Evolutionary conservation across 2,797 vertebrate species (phyloP), one percentile per base, ranked within the genome.

Genomic region (Silurus aristotelis): DNA sequence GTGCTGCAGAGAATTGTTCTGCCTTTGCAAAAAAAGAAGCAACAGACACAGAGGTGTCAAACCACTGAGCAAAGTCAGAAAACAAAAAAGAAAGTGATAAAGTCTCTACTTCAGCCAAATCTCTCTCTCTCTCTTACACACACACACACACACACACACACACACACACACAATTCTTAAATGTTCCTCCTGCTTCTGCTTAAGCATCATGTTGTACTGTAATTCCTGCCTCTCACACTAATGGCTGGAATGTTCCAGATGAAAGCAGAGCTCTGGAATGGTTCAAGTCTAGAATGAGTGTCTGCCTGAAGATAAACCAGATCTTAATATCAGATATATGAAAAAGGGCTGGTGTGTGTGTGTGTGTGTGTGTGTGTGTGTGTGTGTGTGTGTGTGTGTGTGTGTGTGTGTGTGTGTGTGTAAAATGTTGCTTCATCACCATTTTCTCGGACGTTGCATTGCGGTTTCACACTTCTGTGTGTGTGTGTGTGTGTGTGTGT

Each of bases 41-140:
- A 73, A 15, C 22, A 25, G 46, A 73, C 73, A 55, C 64, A 43
- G 70, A 86, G 84, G 87, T 85, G 89, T 89, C 73, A 88, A 89
- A 89, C 78, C 87, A 87, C 84, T 56, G 80, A 12, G 8, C 68
- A 88, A 63, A 85, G 68, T 82, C 87, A 85, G 31, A 83, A 38
- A 52, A 55, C 22, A 71, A 19, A 46, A 58, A 56, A 84, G 46
- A 46, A n/a, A 52, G 72, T 80, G 73, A 14, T 20, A 61, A 87
- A 82, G 38, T 67, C 31, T 81, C 6, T 15, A 73, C 79, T 60
- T 70, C 70, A 82, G 22, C 2, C 31, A 56, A 70, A 79, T 52
- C 9, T 52, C 48, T 52, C 48, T 52, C 48, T 10, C 17, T 22
- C 2, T 17, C 31, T 20, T 31, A 25, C 22, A 55, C 71, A 73